Conservation (phyloP, 2,113 vertebrate species). For the Dunckerocampus dactyliophorus region DNA sequence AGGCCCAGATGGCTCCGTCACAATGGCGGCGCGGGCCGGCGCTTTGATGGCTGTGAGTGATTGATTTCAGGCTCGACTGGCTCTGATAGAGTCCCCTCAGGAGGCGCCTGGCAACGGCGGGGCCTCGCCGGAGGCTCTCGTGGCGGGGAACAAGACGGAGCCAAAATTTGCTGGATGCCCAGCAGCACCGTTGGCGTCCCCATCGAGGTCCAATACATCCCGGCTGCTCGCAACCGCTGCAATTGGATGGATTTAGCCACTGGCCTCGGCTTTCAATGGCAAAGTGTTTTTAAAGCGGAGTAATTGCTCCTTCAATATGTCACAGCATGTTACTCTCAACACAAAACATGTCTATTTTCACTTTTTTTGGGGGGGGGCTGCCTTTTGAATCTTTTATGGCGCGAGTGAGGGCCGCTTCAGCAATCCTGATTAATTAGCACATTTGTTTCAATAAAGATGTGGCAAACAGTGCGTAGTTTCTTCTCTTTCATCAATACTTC, state of each 20-base stretch:
- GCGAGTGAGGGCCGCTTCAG: conserved; percentile 12
- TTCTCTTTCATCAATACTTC: conserved; percentile 48
- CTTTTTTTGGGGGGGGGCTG: neutral
- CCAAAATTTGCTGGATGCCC: conserved; percentile 62
- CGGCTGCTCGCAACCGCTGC: conserved; percentile 58
- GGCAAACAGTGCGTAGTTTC: conserved; percentile 5
- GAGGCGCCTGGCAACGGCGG: conserved; percentile 74
- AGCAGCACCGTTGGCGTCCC: conserved; percentile 59
- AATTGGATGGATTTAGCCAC: conserved; percentile 66
- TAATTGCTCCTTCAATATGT: conserved; percentile 64
- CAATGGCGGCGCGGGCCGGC: conserved; percentile 71
- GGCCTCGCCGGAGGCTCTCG: conserved; percentile 66
- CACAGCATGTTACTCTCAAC: conserved; percentile 56
- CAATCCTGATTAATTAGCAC: conserved; percentile 32
- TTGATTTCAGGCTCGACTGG: conserved; percentile 83
- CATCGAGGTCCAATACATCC: conserved; percentile 68
- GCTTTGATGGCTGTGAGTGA: conserved; percentile 82
- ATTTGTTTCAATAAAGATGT: conserved; percentile 19
- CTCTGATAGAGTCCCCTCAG: conserved; percentile 81
- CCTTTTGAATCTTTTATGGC: conserved; percentile 8
- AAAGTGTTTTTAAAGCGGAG: conserved; percentile 59
- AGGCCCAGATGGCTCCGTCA: conserved; percentile 77
- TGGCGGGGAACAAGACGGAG: conserved; percentile 65
- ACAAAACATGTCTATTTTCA: conserved; percentile 54
- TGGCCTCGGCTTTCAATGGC: conserved; percentile 58